These are phyloP conservation scores for Lottia scabra DNA, from an alignment of 2,888 invertebrate genomes.

Conservation along the genomic window DNA sequence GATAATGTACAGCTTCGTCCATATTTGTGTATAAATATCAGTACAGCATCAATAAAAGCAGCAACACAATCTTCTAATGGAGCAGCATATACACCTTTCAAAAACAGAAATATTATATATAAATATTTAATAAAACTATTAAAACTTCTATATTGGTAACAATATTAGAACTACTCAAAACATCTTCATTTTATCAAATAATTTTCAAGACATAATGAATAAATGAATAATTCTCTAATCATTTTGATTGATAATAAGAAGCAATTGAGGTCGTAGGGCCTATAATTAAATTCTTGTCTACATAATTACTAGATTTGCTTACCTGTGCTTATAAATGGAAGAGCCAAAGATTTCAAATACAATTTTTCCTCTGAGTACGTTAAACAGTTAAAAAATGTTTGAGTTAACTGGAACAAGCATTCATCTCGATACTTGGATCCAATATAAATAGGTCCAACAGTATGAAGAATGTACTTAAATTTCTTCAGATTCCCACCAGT, in stretches of 20 bases:
- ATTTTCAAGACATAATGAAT: too few relatives aligned
- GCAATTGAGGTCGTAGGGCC: too few relatives aligned
- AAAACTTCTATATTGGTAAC: too few relatives aligned
- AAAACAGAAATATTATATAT: too few relatives aligned
- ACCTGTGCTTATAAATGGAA: slow-evolving; percentile 46
- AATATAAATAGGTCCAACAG: slow-evolving; percentile 47
- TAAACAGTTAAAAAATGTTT: slow-evolving; percentile 27
- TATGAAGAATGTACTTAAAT: slow-evolving; percentile 43
- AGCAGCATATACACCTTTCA: slow-evolving; percentile 37
- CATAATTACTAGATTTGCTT: not conserved
- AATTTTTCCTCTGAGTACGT: slow-evolving; percentile 15
- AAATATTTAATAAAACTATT: too few relatives aligned
- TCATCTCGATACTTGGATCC: slow-evolving; percentile 17
- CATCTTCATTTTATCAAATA: too few relatives aligned
- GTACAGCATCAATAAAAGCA: slow-evolving; percentile 38
- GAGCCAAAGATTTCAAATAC: slow-evolving; percentile 27
- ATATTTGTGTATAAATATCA: slow-evolving; percentile 19
- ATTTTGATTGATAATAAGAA: too few relatives aligned
- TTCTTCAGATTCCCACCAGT: slow-evolving; percentile 39
- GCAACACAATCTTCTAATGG: slow-evolving; percentile 37
- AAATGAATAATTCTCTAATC: too few relatives aligned
- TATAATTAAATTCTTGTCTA: not conserved
- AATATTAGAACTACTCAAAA: too few relatives aligned
- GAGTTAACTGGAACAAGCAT: slow-evolving; percentile 32
- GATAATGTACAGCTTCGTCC: slow-evolving; percentile 12